Evolutionary conservation across 1,140 invertebrate genomes (phyloP), one percentile per base, ranked within the genome.

Genomic region (Hirudo medicinalis): DNA sequence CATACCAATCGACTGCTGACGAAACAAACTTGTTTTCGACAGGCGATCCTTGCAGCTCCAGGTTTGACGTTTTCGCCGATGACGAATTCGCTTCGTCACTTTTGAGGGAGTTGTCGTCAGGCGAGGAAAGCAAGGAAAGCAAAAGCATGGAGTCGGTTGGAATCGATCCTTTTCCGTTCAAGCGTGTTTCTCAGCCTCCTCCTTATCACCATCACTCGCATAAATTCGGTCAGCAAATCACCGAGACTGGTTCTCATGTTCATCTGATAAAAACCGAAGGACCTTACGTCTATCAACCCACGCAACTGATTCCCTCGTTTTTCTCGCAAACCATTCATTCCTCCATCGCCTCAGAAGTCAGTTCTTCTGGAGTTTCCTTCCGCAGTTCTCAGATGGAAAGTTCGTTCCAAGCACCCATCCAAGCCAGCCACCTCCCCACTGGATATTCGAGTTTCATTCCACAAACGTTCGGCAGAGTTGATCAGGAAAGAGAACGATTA

Each of bases 221-320:
- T n/a, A 25, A 25, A 63, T 19, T 63, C 22, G 19, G 11, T 25
- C 57, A 63, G 11, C 57, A 11, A 15, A 63, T n/a, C 11, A 63
- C 11, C 22, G 29, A 63, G 0, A 13, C 11, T 25, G 29, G 22
- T n/a, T 22, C 29, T 32, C 57, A 63, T 0, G 19, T 63, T 63
- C 29, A 6, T 22, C 22, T n/a, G 57, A 11, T 32, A 63, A 32
- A 63, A 63, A 63, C 29, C 29, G 22, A 25, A 32, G 57, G 57
- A 63, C 57, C 57, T 11, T 63, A 25, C 29, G 57, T 63, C 22
- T 63, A 63, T 15, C 57, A 63, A 15, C 57, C 57, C 22, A 63
- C 57, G 1, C 57, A 63, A n/a, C 57, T 63, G 22, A 63, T 63
- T n/a, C 57, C 57, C 5, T 32, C 29, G 9, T 22, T 25, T 13